phyloP scores from a whole-genome alignment of 2,113 vertebrate genomes.

The Psophia crepitans region DNA sequence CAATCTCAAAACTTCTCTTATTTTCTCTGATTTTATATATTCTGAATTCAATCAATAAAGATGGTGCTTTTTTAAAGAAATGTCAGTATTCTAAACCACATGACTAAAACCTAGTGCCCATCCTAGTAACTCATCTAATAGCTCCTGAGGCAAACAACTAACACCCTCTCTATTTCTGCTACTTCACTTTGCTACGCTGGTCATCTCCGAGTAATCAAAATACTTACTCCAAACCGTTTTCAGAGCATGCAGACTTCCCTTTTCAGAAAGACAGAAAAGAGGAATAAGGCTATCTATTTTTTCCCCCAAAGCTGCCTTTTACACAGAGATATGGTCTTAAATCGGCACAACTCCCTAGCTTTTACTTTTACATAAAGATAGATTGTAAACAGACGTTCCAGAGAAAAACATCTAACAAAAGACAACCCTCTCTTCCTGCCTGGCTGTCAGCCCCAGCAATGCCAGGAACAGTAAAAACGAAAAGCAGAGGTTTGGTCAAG shows the following conservation, averaged over 20 bases:
- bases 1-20: not conserved
- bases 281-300: not conserved
- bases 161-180: not conserved
- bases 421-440: not conserved
- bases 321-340: not conserved
- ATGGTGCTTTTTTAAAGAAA: not conserved
- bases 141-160: not conserved
- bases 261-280: not conserved
- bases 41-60: not conserved
- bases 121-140: not conserved
- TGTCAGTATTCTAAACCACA: not conserved
- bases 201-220: not conserved
- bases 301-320: not conserved
- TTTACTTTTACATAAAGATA: not conserved
- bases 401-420: not conserved
- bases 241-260: not conserved
- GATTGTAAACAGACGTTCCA: not conserved
- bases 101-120: not conserved
- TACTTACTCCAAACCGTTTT: not conserved
- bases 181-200: not conserved
- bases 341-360: not conserved
- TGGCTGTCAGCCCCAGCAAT: not conserved
- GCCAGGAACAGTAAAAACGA: not conserved
- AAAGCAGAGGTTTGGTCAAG: not conserved
- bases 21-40: not conserved